These are phyloP conservation scores for Drosophila lacicola DNA, from an alignment of 2,888 invertebrate genomes.

Conservation along the genomic window DNA sequence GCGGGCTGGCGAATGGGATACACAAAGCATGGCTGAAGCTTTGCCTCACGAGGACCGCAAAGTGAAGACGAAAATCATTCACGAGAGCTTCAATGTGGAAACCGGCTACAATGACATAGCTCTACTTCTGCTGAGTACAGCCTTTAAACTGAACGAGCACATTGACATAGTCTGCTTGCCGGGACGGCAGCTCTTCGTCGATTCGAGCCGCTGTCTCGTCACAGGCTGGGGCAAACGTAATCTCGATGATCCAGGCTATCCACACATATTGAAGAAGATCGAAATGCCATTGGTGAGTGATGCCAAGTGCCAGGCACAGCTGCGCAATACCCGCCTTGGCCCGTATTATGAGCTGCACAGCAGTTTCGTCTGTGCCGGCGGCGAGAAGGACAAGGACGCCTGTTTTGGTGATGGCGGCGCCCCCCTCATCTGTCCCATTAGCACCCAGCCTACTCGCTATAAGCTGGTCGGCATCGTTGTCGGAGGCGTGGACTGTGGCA, in stretches of 20 bases:
- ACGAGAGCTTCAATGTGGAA: slow-evolving; percentile 83
- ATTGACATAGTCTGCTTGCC: slow-evolving; percentile 90
- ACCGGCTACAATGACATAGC: slow-evolving; percentile 91
- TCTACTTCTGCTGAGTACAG: slow-evolving; percentile 87
- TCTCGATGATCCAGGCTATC: slow-evolving; percentile 84
- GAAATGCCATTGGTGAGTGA: slow-evolving; percentile 89
- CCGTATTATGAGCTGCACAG: slow-evolving; percentile 88
- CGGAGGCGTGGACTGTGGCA: slow-evolving; percentile 92
- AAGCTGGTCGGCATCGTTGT: slow-evolving; percentile 88
- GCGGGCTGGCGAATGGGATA: slow-evolving; percentile 88
- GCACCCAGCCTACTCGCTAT: slow-evolving; percentile 58
- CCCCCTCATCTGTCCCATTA: slow-evolving; percentile 90
- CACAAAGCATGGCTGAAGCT: slow-evolving; percentile 78
- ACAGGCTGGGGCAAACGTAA: slow-evolving; percentile 81
- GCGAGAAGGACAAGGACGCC: slow-evolving; percentile 89
- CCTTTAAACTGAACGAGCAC: slow-evolving; percentile 87
- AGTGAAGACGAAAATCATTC: slow-evolving; percentile 86
- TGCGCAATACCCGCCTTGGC: slow-evolving; percentile 89
- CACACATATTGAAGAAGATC: slow-evolving; percentile 88
- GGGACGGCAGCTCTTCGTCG: slow-evolving; percentile 81
- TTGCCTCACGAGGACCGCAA: slow-evolving; percentile 89
- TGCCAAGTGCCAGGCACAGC: slow-evolving; percentile 82
- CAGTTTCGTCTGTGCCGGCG: slow-evolving; percentile 92
- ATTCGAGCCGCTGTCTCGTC: slow-evolving; percentile 65
- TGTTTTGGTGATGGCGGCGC: slow-evolving; percentile 92